Evolutionary conservation across 2,888 invertebrate species (phyloP).

Genomic region (Panzeria rudis): DNA sequence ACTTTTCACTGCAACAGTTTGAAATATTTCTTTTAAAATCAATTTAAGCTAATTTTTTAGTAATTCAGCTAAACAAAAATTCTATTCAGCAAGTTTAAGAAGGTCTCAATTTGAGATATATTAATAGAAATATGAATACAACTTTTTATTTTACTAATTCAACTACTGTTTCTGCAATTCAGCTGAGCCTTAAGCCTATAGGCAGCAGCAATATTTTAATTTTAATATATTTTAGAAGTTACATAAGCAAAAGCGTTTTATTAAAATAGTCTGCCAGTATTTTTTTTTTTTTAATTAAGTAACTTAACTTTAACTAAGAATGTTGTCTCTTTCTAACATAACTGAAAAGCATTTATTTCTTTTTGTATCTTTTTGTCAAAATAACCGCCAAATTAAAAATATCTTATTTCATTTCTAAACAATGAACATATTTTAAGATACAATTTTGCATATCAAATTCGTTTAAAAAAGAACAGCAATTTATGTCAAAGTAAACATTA

Average conservation of each 20-base stretch:
- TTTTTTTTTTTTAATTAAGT: not conserved
- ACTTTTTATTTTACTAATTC: not conserved
- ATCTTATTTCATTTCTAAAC: conserved; percentile 35
- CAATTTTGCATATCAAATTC: conserved; percentile 29
- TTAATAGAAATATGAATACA: not conserved
- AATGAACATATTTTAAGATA: not conserved
- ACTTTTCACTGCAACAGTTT: not conserved
- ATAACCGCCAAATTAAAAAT: conserved; percentile 31
- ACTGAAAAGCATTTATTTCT: not conserved
- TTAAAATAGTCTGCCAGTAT: not conserved
- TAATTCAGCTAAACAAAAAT: not conserved
- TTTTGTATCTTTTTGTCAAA: not conserved
- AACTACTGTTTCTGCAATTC: not conserved
- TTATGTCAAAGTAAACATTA: conserved; percentile 53
- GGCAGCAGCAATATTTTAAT: not conserved
- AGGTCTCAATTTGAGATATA: not conserved
- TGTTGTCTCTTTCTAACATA: not conserved
- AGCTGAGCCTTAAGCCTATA: not conserved
- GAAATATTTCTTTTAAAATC: not conserved
- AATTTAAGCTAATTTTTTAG: not conserved
- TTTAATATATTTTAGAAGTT: not conserved
- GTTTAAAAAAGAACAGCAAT: conserved; percentile 20
- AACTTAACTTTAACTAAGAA: not conserved
- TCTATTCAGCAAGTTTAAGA: not conserved
- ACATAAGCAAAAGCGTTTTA: not conserved